Evolutionary conservation across 2,797 vertebrate genomes (phyloP), one percentile per base, ranked within the genome.

Genomic region (Kryptopterus vitreolus): DNA sequence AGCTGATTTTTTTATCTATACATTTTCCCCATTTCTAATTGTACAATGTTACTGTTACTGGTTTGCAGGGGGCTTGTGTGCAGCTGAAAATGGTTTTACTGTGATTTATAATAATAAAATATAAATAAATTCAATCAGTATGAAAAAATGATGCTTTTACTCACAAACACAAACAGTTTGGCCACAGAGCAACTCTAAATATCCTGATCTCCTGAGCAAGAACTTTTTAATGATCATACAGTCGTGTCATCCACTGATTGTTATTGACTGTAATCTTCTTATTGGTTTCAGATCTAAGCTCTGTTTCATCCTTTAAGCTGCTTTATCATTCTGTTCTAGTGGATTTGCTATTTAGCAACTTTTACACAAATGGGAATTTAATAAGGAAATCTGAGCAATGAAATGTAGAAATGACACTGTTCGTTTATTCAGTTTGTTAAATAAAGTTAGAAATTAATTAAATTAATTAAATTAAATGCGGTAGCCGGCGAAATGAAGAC

Each of bases 221-320:
- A 0, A 33, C 16, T 46, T 29, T 20, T 77, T 50, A 80, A 22
- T 69, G 55, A 20, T n/a, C 55, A 26, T 53, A 31, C 35, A 29
- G 52, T n/a, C 11, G 8, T 20, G 5, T n/a, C 3, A 24, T 35
- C 3, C 38, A 6, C 0, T 20, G 22, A 78, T 70, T 79, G 15
- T 69, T 33, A 69, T 59, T 26, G 72, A 66, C 12, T 63, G n/a
- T 38, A 88, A 88, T 87, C 88, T 66, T 86, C 75, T 87, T 86
- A 87, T 6, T 72, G 73, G 86, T 85, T 88, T 87, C 82, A 79
- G 50, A 76, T 11, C 69, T 68, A 66, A 79, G 81, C 70, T 59
- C 6, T 69, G 76, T 68, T 79, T 81, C 57, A 59, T 72, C 22
- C 22, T 20, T 52, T 83, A 18, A 81, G 26, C 68, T 61, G 65